phyloP scores from a whole-genome alignment of 1,140 invertebrate species.

The Drosophila sulfurigaster region DNA sequence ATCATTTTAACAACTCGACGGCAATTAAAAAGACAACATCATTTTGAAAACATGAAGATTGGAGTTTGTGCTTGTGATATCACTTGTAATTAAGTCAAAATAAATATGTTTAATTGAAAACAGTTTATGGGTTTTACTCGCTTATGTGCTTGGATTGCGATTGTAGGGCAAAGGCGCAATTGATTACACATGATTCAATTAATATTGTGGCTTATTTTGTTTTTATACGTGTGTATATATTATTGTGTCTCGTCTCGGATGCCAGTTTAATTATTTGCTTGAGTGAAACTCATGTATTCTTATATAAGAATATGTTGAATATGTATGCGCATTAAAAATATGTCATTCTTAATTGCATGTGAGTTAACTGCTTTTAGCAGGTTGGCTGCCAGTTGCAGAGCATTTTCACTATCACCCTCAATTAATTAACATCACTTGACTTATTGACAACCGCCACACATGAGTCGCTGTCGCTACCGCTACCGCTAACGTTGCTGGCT shows the following conservation, averaged over 20 bases:
- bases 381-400: constrained; percentile 53
- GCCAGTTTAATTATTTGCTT: constrained; percentile 45
- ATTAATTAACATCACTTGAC: constrained; percentile 83
- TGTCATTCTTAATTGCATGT: constrained; percentile 60
- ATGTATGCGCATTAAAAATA: constrained; percentile 12
- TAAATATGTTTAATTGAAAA: constrained; percentile 27
- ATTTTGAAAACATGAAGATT: constrained; percentile 42
- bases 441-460: constrained; percentile 70
- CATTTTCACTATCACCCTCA: constrained; percentile 64
- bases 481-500: constrained; percentile 20
- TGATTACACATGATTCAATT: constrained; percentile 34
- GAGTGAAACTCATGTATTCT: constrained; percentile 36
- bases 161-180: constrained; percentile 9
- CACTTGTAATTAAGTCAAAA: constrained; percentile 24
- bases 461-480: constrained; percentile 1
- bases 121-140: background rate
- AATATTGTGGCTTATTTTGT: constrained; percentile 15
- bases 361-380: constrained; percentile 58
- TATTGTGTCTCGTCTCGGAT: constrained; percentile 5
- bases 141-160: background rate
- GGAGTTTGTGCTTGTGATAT: constrained; percentile 25
- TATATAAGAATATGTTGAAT: constrained; percentile 35
- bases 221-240: background rate
- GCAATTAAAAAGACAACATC: constrained; percentile 54
- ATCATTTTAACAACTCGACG: constrained; percentile 86